These are phyloP conservation scores for Xyliphius kryptos DNA, from an alignment of 2,113 vertebrate genomes.

Conservation along the genomic window DNA sequence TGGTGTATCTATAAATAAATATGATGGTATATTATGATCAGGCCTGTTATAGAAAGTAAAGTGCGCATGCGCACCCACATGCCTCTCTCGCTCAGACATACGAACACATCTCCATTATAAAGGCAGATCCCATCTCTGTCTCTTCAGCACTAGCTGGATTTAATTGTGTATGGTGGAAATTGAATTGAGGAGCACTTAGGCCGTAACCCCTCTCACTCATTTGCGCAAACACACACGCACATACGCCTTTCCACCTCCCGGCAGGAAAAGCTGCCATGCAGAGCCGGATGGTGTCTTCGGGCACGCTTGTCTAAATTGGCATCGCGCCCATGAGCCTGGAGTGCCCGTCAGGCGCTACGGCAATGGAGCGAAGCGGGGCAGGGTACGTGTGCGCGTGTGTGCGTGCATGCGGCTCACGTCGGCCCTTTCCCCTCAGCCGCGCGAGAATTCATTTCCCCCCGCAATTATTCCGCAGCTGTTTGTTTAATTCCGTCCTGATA, in stretches of 20 bases:
- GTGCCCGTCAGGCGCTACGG: conserved; percentile 42
- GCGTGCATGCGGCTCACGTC: conserved; percentile 54
- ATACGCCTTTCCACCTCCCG: conserved; percentile 7
- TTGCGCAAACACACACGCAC: conserved; percentile 12
- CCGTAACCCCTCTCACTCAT: conserved; percentile 21
- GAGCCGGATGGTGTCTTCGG: conserved; percentile 41
- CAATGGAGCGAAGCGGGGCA: conserved; percentile 30
- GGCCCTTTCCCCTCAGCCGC: conserved; percentile 42
- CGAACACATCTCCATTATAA: conserved; percentile 29
- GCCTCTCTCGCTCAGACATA: too few species aligned
- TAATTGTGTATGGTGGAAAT: conserved; percentile 47
- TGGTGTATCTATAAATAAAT: too few species aligned
- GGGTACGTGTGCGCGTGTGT: conserved; percentile 7
- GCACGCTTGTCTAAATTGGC: conserved; percentile 53
- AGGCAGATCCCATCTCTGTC: conserved; percentile 44
- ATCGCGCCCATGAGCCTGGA: conserved; percentile 46
- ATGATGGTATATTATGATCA: too few species aligned
- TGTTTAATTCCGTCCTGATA: conserved; percentile 70
- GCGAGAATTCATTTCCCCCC: conserved; percentile 63
- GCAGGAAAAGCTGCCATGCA: conserved; percentile 38
- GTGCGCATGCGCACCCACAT: not conserved
- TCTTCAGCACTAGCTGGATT: conserved; percentile 39
- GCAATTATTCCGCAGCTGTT: conserved; percentile 72
- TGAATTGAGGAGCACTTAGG: conserved; percentile 46
- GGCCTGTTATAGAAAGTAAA: not conserved